Percentiles rank a stretch among this genome's conserved stretches.
These are phyloP conservation scores for Eristalis intricaria DNA, from an alignment of 2,888 invertebrate species.

Conservation along the genomic window DNA sequence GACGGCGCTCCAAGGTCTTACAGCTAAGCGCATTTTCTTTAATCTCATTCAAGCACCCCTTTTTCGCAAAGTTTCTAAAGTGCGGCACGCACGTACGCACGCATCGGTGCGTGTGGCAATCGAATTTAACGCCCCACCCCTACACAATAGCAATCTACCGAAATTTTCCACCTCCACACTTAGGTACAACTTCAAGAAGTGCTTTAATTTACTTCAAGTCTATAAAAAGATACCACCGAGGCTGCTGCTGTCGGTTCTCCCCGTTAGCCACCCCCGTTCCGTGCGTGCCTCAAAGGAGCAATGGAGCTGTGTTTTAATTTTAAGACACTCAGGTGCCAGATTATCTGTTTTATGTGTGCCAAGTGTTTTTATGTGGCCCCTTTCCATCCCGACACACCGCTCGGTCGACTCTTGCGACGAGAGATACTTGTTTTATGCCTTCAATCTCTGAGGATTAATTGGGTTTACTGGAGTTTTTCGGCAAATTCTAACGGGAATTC, in stretches of 20 bases:
- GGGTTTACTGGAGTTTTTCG: slow-evolving; percentile 55
- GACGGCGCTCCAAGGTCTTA: slow-evolving; percentile 5
- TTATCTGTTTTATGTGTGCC: slow-evolving; percentile 70
- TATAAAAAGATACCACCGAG: slow-evolving; percentile 14
- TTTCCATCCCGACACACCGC: not conserved
- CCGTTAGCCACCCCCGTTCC: not conserved
- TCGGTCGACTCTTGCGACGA: not conserved
- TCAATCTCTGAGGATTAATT: slow-evolving; percentile 67
- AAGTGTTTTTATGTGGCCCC: slow-evolving; percentile 61
- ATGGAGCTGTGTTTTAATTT: slow-evolving; percentile 66
- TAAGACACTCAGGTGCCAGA: slow-evolving; percentile 72
- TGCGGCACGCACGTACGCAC: slow-evolving; percentile 7
- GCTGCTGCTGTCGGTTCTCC: no score
- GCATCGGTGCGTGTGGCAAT: slow-evolving; percentile 53
- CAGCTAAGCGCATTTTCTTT: slow-evolving; percentile 9
- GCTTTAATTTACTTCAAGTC: slow-evolving; percentile 52
- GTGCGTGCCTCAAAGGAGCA: slow-evolving; percentile 8
- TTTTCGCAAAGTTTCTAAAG: not conserved
- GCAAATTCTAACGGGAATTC: slow-evolving; percentile 43
- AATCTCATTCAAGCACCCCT: not conserved
- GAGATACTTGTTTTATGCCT: slow-evolving; percentile 53
- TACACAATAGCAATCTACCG: not conserved
- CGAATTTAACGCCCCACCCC: slow-evolving; percentile 46
- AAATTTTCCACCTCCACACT: not conserved
- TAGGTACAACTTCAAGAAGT: not conserved